Base-by-base conservation (phyloP, 2,888 invertebrate genomes). In the Tetheella fluctuosa region DNA sequence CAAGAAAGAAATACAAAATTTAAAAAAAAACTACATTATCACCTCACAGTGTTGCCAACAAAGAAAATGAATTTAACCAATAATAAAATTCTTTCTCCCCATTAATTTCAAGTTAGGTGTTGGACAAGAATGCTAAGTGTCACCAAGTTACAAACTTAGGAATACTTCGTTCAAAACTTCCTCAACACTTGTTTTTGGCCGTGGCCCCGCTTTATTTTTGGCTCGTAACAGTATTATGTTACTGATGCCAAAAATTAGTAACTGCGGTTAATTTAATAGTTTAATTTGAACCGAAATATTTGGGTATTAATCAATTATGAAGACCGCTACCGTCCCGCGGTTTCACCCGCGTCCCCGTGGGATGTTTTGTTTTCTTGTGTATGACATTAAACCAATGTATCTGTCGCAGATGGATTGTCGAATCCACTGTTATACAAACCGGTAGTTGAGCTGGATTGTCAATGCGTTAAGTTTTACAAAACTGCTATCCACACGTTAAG, bases 31-130 rank as follows among this genome's bases (percentile, higher is more conserved):
- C 8, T 30, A 30, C 30, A 30, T 30, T 30, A 7, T 37, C 37
- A 37, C 15, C 13, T 15, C 2, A 15, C 10, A 37, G 13, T 37
- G 37, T 17, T 17, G 12, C 12, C 15, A 1, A 6, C 15, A 17
- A 42, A 42, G 37, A 39, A 15, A 39, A 15, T 15, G 7, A 39
- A 39, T 15, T 39, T 15, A 39, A 39, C 37, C 37, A 39, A 39
- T 39, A 39, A 39, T 39, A 39, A 39, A 13, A 42, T 42, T 42
- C 42, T 42, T 42, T n/a, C 17, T 1, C 5, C n/a, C 2, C 42
- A 42, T 42, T 42, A 42, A 42, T 42, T 7, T 42, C 17, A 42
- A 42, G n/a, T 42, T 42, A 42, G 17, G 17, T 42, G 42, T 42
- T 42, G 6, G 17, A 42, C 42, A 42, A 42, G 42, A 42, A 42